Conservation (phyloP, 2,113 vertebrate species). For the Callopanchax toddi region DNA sequence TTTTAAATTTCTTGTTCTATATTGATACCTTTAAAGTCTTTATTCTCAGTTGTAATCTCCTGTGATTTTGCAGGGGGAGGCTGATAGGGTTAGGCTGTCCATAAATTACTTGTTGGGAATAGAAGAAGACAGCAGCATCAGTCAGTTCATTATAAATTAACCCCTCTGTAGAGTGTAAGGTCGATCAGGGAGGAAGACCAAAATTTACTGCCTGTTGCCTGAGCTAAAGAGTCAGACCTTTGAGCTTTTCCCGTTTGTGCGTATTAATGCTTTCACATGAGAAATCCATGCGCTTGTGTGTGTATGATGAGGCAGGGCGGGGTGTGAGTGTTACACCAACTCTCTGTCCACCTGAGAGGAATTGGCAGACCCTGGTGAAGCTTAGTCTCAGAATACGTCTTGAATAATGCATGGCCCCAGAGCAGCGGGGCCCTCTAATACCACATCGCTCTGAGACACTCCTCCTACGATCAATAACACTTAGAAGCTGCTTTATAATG, state of each 20-base stretch:
- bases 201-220: slow-evolving; percentile 38
- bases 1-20: background rate
- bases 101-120: slow-evolving; percentile 58
- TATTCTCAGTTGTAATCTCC: slow-evolving; percentile 5
- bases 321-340: slow-evolving; percentile 49
- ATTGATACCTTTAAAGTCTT: background rate
- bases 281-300: slow-evolving; percentile 1
- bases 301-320: slow-evolving; percentile 15
- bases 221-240: background rate
- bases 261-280: slow-evolving; percentile 10
- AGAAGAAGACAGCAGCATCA: slow-evolving; percentile 38
- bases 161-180: slow-evolving; percentile 40
- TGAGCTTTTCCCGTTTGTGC: background rate
- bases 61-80: slow-evolving; percentile 39
- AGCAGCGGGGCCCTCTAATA: slow-evolving; percentile 82
- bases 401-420: slow-evolving; percentile 86
- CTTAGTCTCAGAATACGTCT: slow-evolving; percentile 71
- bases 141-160: slow-evolving; percentile 69
- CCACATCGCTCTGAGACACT: slow-evolving; percentile 82
- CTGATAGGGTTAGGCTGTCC: slow-evolving; percentile 13
- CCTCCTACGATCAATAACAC: slow-evolving; percentile 86
- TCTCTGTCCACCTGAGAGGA: slow-evolving; percentile 76
- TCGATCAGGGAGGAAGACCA: slow-evolving; percentile 51
- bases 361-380: slow-evolving; percentile 69
- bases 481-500: slow-evolving; percentile 85